Base-by-base conservation (phyloP, 2,888 invertebrate genomes). In the Drosophila subsilvestris region DNA sequence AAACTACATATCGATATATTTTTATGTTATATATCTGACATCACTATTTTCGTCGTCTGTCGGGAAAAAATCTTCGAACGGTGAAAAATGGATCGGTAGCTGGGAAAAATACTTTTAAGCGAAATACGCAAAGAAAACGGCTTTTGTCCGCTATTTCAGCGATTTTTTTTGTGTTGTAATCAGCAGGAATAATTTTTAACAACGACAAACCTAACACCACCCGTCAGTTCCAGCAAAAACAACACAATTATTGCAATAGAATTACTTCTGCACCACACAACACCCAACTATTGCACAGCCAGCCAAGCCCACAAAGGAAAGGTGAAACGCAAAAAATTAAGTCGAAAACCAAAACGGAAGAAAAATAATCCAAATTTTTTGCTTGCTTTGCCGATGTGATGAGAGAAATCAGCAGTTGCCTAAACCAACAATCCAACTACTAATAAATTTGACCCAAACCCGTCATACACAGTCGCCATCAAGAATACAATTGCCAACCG, bases 131-230 rank as follows among this genome's bases (percentile, higher is more conserved):
- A 90, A 90, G 90, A 91, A 90, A 91, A 91, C 92, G 92, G 92
- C 91, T 90, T 92, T 92, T 91, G 92, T 92, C 92, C 93, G 94
- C 92, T 93, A 94, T 93, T 93, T 91, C 93, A 93, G 93, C 92
- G 92, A 92, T 91, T 94, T 94, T 94, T 94, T 92, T 94, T 93
- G 93, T 90, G 90, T 89, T 90, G 87, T 83, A 80, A 80, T 68
- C 82, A 84, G 85, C 85, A 81, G 76, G 37, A 76, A 69, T 80
- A 87, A 79, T 72, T 83, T 83, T 75, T 79, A 82, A 86, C 79
- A 79, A 72, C 86, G 69, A 80, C 75, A 69, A 84, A 12, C 32
- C 82, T 70, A 80, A 80, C 59, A 75, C 67, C 85, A 78, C 61
- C 79, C 84, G 68, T 73, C 53, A 79, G 75, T 83, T 80, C 18